phyloP scores from a whole-genome alignment of 1,140 invertebrate genomes.

The Heliconius eleuchia region DNA sequence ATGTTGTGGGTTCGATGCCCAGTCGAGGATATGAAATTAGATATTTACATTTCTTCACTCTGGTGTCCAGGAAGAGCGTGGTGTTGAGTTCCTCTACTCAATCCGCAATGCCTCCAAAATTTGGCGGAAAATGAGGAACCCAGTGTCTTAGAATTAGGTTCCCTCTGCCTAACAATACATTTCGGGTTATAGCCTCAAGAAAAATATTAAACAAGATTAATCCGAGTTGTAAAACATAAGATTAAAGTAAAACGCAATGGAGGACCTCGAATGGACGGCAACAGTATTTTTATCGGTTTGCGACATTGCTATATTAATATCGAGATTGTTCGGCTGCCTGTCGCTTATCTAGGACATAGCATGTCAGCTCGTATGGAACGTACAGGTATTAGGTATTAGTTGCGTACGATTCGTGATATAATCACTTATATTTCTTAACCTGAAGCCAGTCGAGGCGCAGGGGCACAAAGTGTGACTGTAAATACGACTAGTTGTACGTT shows the following conservation, averaged over 20 bases:
- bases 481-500: too few species aligned
- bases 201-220: neutral
- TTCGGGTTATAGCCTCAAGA: neutral
- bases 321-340: conserved; percentile 61
- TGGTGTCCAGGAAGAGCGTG: too few species aligned
- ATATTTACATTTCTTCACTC: too few species aligned
- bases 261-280: conserved; percentile 39
- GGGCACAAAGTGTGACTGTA: too few species aligned
- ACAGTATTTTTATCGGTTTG: conserved; percentile 57
- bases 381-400: conserved; percentile 34
- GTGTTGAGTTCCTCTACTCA: too few species aligned
- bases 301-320: conserved; percentile 54
- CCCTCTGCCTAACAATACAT: too few species aligned
- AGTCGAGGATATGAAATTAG: too few species aligned
- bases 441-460: neutral
- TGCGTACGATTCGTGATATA: conserved; percentile 70
- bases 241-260: conserved; percentile 33
- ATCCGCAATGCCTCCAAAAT: too few species aligned
- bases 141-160: too few species aligned
- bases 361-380: conserved; percentile 67
- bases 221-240: conserved; percentile 11
- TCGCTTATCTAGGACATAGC: conserved; percentile 75
- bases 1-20: too few species aligned
- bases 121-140: too few species aligned
- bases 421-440: conserved; percentile 55